Base-by-base conservation (phyloP, 2,888 invertebrate genomes). In the Lycia hirtaria region DNA sequence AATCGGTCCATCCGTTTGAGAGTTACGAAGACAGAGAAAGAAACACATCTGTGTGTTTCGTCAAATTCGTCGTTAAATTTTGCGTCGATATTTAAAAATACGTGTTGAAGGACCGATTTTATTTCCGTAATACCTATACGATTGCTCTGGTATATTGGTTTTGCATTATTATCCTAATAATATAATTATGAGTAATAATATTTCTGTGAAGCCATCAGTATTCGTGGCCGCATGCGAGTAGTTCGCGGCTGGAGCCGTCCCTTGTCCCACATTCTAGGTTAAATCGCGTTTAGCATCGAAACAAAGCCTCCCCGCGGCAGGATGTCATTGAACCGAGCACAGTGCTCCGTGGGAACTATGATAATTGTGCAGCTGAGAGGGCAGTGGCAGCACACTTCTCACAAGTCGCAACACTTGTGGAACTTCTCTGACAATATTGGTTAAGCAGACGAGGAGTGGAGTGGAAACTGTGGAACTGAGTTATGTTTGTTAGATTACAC, bases 311-410 rank as follows among this genome's bases (percentile, higher is more conserved):
- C 52, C 49, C 20, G 65, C 64, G 65, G 66, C 72, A 19, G 52
- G 32, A 75, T 81, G 87, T 85, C 86, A 85, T 75, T 87, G 87
- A 87, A 85, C 87, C 67, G 60, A 50, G 68, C 63, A 83, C 85
- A 84, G 80, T 78, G 73, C 60, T 51, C 54, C 69, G 76, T 82
- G 83, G 77, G 83, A 83, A 84, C 74, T 35, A 75, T 70, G 75
- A 64, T 78, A 78, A 81, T 79, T 78, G 56, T 48, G 14, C 32
- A 28, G 28, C 32, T 35, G 28, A 37, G 19, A 12, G 40, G 45
- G 15, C 28, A 9, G 15, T 6, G 9, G 2, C 32, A 3, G 4
- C 5, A 54, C 47, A n/a, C n/a, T n/a, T n/a, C n/a, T n/a, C n/a
- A n/a, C n/a, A n/a, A n/a, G n/a, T n/a, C n/a, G n/a, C n/a, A 43